Base-by-base conservation (phyloP, 2,113 vertebrate species). In the Solea solea region DNA sequence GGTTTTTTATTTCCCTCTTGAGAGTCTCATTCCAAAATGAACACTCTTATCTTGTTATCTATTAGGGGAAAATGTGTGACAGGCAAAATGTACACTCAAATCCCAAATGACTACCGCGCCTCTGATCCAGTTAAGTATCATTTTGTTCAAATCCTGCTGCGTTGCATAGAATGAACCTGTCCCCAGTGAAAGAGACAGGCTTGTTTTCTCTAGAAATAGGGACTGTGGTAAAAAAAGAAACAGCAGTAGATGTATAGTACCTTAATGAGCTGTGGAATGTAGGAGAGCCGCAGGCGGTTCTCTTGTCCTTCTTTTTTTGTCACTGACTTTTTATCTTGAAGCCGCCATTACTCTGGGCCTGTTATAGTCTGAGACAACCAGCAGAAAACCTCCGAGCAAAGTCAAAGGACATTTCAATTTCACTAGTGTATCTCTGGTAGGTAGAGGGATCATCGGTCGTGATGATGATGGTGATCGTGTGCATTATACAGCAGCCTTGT, bases 201-300 rank as follows among this genome's bases (percentile, higher is more conserved):
- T 79, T 75, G 56, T 75, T 87, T 87, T 80, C 68, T 59, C 55
- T 71, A 46, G 63, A 87, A 80, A 84, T 52, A 74, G 76, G 63
- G 63, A 81, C 53, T 78, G 3, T 4, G 3, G 34, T 34, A 34
- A 34, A 34, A 34, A 34, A 34, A 34, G 2, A 34, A 34, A 3
- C 34, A 34, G 12, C 45, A 13, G 45, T 84, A 78, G 87, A 84
- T 77, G 75, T 25, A 59, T 40, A 59, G 57, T 76, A 81, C 85
- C 78, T 89, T 89, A 86, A 88, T 88, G 78, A 75, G 80, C 80
- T 71, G 81, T 76, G 84, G 77, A 85, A 62, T 49, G 27, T 53
- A 59, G 21, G 21, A 82, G 72, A 74, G 83, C 85, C 86, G 62
- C 80, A 45, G 80, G 88, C 86, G 8, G 54, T 83, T 73, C 70